Conservation (phyloP, 2,113 vertebrate genomes). For the Zapornia atra region DNA sequence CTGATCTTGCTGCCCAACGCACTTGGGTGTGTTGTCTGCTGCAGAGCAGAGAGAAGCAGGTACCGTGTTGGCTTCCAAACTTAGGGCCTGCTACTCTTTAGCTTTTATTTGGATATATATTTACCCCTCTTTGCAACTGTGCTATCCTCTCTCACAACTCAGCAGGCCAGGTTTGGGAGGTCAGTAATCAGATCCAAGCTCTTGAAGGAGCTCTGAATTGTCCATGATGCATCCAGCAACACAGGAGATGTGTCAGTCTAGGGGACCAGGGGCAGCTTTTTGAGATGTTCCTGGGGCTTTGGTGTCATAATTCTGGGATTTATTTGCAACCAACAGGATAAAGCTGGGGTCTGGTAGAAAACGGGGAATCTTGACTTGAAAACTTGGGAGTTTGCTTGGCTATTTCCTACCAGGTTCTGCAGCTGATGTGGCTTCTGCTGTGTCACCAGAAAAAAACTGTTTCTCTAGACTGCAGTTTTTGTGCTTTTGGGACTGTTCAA, state of each 20-base stretch:
- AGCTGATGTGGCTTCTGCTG: neutral
- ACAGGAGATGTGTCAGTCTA: neutral
- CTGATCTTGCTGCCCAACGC: neutral
- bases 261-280: neutral
- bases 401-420: neutral
- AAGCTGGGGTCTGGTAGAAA: neutral
- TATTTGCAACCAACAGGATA: neutral
- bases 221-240: neutral
- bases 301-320: neutral
- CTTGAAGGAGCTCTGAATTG: neutral
- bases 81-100: neutral
- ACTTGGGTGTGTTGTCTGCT: neutral
- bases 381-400: neutral
- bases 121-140: neutral
- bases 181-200: fast-evolving
- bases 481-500: neutral
- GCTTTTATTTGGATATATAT: fast-evolving
- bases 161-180: neutral
- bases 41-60: neutral
- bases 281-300: neutral
- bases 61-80: neutral
- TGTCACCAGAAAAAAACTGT: neutral
- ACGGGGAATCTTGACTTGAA: neutral
- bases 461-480: neutral
- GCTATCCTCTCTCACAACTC: neutral